Base-by-base conservation (phyloP, 30 jellyfish, hydroid and myxozoan species). In the Aurelia aurita complex sp. Pacific region DNA sequence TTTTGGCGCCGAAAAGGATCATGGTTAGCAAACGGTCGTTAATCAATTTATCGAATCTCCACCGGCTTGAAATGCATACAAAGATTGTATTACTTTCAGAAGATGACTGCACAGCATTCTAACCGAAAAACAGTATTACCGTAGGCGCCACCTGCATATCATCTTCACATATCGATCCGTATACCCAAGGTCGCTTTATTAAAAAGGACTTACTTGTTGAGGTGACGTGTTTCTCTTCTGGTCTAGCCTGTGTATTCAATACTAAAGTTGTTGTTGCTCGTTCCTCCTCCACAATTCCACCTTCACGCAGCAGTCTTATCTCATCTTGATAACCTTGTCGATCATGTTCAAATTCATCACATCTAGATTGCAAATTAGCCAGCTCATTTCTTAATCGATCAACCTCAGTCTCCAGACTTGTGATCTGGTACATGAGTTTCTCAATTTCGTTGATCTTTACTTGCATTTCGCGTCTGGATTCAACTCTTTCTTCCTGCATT, bases 371-470 rank as follows among this genome's bases (percentile, higher is more conserved):
- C 81, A 88, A 73, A 64, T 51, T 79, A 9, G 86, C 73, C 19
- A 86, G 66, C 69, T 81, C 87, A 3, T 87, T 67, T 89, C 92
- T 54, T 79, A 94, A 76, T 60, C 92, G 51, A 64, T 79, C 94
- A 15, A 94, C 85, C 74, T 94, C 97, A 29, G 72, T 64, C 67
- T 94, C 97, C 4, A 81, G 94, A 54, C 52, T 65, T 35, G 96
- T 61, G 1, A 89, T 84, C 75, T 77, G 91, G 52, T 67, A 36
- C 87, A 77, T 83, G 82, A 88, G 92, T 15, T 72, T 71, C 73
- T 94, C 98, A 83, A 94, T 89, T 75, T 94, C 97, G 59, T 42
- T 72, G 51, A 80, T 67, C 89, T 83, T 85, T 16, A 80, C 97
- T 40, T 80, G 75, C 75, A 86, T 46, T 32, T 80, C 89, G 4